Evolutionary conservation across 2,888 invertebrate genomes (phyloP), one percentile per base, ranked within the genome.

Genomic region (Embidobia sp.): DNA sequence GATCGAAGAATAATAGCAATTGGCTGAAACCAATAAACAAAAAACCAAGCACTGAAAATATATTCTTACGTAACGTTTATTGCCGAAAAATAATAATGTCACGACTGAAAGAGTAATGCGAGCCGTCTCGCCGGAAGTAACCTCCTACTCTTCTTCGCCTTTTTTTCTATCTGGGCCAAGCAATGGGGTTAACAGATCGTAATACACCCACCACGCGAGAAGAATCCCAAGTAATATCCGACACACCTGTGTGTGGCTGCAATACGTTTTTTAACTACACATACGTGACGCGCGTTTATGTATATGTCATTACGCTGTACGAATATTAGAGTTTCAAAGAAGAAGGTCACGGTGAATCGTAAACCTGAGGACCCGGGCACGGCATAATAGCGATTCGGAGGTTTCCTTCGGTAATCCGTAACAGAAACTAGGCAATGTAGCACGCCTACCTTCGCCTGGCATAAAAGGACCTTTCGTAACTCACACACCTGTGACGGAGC

Each of bases 171-270:
- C 35, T 69, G 31, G 51, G 51, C 67, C 61, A 67, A 35, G 67
- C 61, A 75, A 75, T 46, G 70, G 75, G 76, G 75, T 74, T 78
- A 73, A 61, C 78, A 57, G 61, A 63, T 70, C 74, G 76, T 59
- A 72, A 74, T 80, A 79, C 77, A 79, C 78, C 78, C 66, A 69
- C 70, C 46, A 48, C 51, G 51, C 46, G 61, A 33, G 73, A 78
- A 74, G 78, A 48, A 76, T 78, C 66, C 69, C 42, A 78, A 73
- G 66, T 79, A 73, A 78, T 79, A 73, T 63, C 70, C 55, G 78
- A 80, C 77, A 75, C 81, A 81, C 81, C 81, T 81, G 83, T 80
- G 66, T 40, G 13, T 40, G 22, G 51, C 48, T 69, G 75, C 61
- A 66, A 74, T 64, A 46, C 64, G 55, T 61, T 61, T 63, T 51